Base-by-base conservation (phyloP, 2,888 invertebrate species). In the Nysson spinosus region DNA sequence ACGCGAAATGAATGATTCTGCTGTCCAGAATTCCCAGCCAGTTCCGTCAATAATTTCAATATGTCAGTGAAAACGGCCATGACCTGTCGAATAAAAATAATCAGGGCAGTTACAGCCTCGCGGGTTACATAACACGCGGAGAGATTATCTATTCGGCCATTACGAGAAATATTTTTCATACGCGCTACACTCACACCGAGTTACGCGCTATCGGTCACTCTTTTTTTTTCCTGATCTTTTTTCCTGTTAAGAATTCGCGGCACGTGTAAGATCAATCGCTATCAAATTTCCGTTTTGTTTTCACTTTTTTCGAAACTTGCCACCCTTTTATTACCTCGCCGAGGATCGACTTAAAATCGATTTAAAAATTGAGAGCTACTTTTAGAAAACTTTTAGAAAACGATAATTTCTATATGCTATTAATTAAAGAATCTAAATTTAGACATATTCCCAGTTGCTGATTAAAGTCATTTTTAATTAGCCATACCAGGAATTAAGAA, bases 51-150 rank as follows among this genome's bases (percentile, higher is more conserved):
- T 77, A 84, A 34, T 78, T 81, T 70, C 26, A 72, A 62, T 0
- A 92, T 91, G 81, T 94, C 94, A n/a, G 92, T 89, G 81, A 95
- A 95, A 2, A 95, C 93, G 5, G 91, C 89, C 88, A 90, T 91
- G 1, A 95, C 94, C 93, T 94, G 83, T 69, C 67, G 44, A 72
- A 69, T 63, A 61, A 55, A 74, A 76, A 69, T 72, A 56, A 64
- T 74, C 66, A 40, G 54, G 5, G 51, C 66, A 52, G 51, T 63
- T 37, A 46, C 37, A 12, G 51, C 35, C n/a, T n/a, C 49, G 47
- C 34, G 6, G 54, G 50, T 75, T 75, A 68, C 47, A 44, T 68
- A 71, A 75, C 63, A 32, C 7, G 5, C 20, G 28, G 35, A 4
- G 5, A 35, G 49, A 72, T 72, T 72, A 72, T 69, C 69, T 70